phyloP scores from a whole-genome alignment of 2,797 vertebrate species.

The Geotrypetes seraphini region DNA sequence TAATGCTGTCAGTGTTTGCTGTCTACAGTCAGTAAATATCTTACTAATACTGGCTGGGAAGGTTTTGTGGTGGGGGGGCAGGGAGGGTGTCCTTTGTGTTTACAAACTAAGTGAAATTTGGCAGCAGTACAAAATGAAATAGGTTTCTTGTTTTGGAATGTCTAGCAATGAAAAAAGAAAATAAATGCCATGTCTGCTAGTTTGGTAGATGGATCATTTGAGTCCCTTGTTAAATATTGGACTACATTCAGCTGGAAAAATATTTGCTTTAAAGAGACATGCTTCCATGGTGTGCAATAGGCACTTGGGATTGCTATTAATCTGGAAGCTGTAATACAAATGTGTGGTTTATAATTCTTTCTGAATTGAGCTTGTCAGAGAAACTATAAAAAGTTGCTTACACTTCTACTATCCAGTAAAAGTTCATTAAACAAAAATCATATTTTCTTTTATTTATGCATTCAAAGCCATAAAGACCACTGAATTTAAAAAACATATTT shows the following conservation, averaged over 20 bases:
- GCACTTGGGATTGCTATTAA: slow-evolving; percentile 5
- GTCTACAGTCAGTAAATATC: too few species aligned
- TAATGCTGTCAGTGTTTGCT: slow-evolving; percentile 27
- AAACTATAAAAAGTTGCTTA: not conserved
- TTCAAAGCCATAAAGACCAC: slow-evolving; percentile 2
- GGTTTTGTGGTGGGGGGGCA: too few species aligned
- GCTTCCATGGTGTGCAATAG: not conserved
- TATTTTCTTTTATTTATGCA: not conserved
- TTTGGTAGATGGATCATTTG: slow-evolving; percentile 1
- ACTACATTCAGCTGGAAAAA: slow-evolving; percentile 16
- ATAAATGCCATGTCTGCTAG: slow-evolving; percentile 8
- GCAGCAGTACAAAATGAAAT: slow-evolving; percentile 21
- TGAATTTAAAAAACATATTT: not conserved
- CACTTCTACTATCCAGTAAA: not conserved
- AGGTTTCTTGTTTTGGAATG: slow-evolving; percentile 18
- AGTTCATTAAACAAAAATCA: slow-evolving; percentile 1
- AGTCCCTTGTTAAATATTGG: slow-evolving; percentile 6
- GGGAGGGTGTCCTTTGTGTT: slow-evolving; percentile 31
- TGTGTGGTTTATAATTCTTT: not conserved
- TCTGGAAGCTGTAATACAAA: slow-evolving; percentile 4
- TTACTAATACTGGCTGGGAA: slow-evolving; percentile 8
- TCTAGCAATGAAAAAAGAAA: slow-evolving; percentile 15
- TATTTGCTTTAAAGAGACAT: slow-evolving; percentile 7
- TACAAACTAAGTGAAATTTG: slow-evolving; percentile 34
- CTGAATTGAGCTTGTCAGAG: not conserved